Evolutionary conservation across 2,113 vertebrate species (phyloP).

Genomic region (Nestor notabilis): DNA sequence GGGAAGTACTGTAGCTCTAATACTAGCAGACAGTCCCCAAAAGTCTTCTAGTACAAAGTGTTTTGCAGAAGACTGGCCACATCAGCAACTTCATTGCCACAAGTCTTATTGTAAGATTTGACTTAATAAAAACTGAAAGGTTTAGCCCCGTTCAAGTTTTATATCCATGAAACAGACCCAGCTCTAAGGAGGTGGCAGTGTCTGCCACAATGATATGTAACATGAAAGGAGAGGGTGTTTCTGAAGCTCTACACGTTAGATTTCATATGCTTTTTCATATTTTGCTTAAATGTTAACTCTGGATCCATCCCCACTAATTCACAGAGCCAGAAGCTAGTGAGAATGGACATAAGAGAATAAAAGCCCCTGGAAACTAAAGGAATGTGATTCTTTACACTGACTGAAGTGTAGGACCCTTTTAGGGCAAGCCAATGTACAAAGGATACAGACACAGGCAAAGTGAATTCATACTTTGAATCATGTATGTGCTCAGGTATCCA

Average conservation of each 20-base stretch:
- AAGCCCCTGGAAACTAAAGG: neutral
- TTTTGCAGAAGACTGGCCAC: neutral
- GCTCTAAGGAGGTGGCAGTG: neutral
- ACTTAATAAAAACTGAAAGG: neutral
- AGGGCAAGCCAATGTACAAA: neutral
- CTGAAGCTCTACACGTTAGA: neutral
- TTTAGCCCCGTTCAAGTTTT: neutral
- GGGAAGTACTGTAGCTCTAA: neutral
- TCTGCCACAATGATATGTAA: neutral
- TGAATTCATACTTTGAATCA: neutral
- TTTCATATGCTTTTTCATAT: neutral
- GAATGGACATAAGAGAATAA: neutral
- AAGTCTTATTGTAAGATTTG: neutral
- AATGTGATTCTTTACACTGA: neutral
- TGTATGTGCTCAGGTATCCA: neutral
- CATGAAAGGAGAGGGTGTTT: neutral
- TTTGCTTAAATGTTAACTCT: neutral
- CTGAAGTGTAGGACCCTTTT: neutral
- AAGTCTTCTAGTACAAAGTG: neutral
- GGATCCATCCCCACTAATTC: neutral
- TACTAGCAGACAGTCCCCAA: neutral
- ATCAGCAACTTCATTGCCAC: neutral
- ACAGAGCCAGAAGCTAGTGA: neutral
- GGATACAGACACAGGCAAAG: neutral
- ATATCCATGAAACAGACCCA: neutral